A percentile compares a stretch with the other conserved stretches of the same genome.
These are phyloP conservation scores for Euwallacea fornicatus DNA, from an alignment of 1,140 invertebrate genomes.

Conservation along the genomic window DNA sequence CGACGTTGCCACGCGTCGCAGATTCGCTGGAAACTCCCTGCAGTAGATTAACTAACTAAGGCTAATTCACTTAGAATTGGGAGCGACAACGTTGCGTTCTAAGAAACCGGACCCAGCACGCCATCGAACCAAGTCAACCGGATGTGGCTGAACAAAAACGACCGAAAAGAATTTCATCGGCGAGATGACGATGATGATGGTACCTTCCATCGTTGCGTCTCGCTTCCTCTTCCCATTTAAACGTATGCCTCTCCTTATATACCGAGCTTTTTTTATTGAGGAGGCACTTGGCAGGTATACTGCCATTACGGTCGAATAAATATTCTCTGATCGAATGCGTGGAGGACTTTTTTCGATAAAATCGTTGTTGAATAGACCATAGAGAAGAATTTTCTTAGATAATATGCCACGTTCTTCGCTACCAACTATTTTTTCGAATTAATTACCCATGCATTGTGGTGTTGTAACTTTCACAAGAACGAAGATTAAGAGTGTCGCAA, in stretches of 20 bases:
- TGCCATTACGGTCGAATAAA: conserved; percentile 28
- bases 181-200: conserved; percentile 21
- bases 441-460: too few relatives aligned
- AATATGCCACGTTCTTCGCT: too few relatives aligned
- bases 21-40: too few relatives aligned
- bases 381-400: too few relatives aligned
- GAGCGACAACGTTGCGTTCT: conserved; percentile 23
- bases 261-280: conserved; percentile 5
- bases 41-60: too few relatives aligned
- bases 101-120: conserved; percentile 31
- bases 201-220: conserved; percentile 16
- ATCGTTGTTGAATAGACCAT: neutral
- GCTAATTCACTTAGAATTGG: neutral
- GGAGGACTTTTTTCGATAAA: conserved; percentile 3
- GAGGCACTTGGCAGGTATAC: conserved; percentile 19
- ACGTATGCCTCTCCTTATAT: neutral
- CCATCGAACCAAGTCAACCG: conserved; percentile 33
- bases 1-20: conserved; percentile 21
- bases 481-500: too few relatives aligned
- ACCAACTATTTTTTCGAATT: too few relatives aligned
- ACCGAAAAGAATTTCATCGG: conserved; percentile 20
- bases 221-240: neutral
- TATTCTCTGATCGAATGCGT: conserved; percentile 9
- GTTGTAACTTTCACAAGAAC: too few relatives aligned
- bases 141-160: conserved; percentile 31